These are phyloP conservation scores for Larimichthys polyactis DNA, from an alignment of 2,113 vertebrate genomes.

Conservation along the genomic window DNA sequence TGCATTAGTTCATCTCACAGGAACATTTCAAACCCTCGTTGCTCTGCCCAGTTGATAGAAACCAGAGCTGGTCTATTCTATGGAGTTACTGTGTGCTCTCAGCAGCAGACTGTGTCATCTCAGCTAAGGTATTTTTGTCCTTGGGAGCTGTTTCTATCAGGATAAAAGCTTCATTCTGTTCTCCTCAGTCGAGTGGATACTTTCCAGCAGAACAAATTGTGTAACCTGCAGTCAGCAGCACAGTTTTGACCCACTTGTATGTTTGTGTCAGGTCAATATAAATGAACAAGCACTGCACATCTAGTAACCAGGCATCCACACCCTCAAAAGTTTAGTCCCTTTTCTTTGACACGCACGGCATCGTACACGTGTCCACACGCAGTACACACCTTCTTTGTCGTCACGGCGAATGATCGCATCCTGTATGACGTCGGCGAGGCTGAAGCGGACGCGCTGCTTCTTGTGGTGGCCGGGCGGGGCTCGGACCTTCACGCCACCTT, in stretches of 20 bases:
- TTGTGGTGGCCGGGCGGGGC: conserved; percentile 76
- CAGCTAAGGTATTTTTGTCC: conserved; percentile 27
- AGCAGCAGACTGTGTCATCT: neutral
- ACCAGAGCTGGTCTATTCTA: neutral
- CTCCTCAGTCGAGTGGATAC: conserved; percentile 25
- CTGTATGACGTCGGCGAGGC: conserved; percentile 85
- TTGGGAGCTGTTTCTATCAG: conserved; percentile 28
- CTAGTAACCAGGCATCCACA: neutral
- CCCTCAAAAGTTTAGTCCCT: neutral
- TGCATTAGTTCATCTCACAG: neutral
- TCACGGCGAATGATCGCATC: conserved; percentile 91
- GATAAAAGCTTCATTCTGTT: conserved; percentile 26
- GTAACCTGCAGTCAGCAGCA: conserved; percentile 26
- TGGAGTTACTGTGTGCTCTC: conserved; percentile 1
- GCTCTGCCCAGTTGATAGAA: neutral
- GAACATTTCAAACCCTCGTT: neutral
- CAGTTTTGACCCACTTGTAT: conserved; percentile 8
- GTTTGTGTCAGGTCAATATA: neutral
- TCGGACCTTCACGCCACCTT: conserved; percentile 76
- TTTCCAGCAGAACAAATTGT: conserved; percentile 14
- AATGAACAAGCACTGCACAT: neutral
- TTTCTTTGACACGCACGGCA: neutral
- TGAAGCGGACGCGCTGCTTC: conserved; percentile 86
- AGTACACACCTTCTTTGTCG: conserved; percentile 91
- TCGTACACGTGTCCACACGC: rapidly evolving